Base-by-base conservation (phyloP, 2,113 vertebrate genomes). In the Forbesichthys papilliferus region DNA sequence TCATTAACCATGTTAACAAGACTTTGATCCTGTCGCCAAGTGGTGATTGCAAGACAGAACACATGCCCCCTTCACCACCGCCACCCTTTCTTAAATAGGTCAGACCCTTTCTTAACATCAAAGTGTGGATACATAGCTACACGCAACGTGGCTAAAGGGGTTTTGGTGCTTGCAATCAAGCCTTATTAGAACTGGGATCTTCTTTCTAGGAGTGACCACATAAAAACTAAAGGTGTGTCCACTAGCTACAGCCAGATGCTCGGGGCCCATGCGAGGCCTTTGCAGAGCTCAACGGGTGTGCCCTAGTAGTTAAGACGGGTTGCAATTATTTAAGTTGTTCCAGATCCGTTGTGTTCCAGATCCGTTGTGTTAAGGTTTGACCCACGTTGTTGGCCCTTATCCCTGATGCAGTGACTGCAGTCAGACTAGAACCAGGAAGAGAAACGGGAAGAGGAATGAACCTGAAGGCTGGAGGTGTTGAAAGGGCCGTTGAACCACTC, bases 301-400 rank as follows among this genome's bases (percentile, higher is more conserved):
- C 69, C 13, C 55, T 48, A 53, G 68, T 87, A 74, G 85, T 89
- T 86, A 42, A 77, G 77, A 83, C 78, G 82, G 74, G 76, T 79
- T 85, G 79, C 78, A 87, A 89, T 90, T 89, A 87, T 78, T 79
- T 87, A 86, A 89, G 73, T 78, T 86, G 36, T 86, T 85, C 86
- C 87, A 89, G 88, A 87, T 68, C 49, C 52, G 1, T 1, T 27
- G 48, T 71, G 4, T 42, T 16, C 16, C 16, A 16, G 16, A 16
- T 16, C 16, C 16, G 16, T 16, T 16, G 16, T 16, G 16, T 16
- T 42, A 6, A 42, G 61, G 64, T 58, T 56, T 84, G 80, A 87
- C 84, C 87, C 55, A 1, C 56, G 64, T 69, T 73, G 69, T 75
- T 9, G 3, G 49, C 36, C 36, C 63, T 83, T 78, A 85, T 83